phyloP scores from a whole-genome alignment of 2,113 vertebrate genomes.

The Chionodraco myersi region DNA sequence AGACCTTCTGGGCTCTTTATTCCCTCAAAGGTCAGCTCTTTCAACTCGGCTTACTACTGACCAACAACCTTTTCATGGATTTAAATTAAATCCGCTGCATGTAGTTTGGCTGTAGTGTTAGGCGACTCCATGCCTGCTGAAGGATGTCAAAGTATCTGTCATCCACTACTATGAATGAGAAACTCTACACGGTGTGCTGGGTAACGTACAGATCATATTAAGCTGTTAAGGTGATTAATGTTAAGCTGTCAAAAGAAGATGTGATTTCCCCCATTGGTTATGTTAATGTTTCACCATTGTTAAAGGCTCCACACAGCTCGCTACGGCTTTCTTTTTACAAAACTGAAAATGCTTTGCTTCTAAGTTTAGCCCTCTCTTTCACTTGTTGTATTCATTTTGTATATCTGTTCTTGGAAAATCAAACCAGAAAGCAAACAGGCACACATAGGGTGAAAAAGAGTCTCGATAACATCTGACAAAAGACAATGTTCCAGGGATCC shows the following conservation, averaged over 20 bases:
- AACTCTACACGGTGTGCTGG: neutral
- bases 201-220: neutral
- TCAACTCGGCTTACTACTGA: neutral
- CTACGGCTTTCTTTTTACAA: neutral
- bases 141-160: slow-evolving; percentile 7
- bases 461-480: neutral
- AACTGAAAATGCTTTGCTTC: neutral
- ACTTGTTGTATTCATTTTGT: neutral
- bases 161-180: slow-evolving; percentile 8
- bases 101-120: neutral
- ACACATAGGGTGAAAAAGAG: neutral
- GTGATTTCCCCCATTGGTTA: neutral
- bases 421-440: neutral
- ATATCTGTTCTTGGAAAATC: neutral
- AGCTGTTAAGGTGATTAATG: neutral
- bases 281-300: neutral
- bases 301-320: neutral
- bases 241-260: neutral
- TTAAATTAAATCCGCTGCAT: neutral
- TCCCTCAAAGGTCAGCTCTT: slow-evolving; percentile 5
- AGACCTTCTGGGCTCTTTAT: neutral
- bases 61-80: neutral
- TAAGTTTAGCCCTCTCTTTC: neutral
- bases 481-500: neutral
- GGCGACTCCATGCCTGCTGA: neutral